Percentiles rank a stretch among this genome's conserved stretches.
Conservation (phyloP, 2,888 invertebrate species). For the Disparrhopalites patrizii region DNA sequence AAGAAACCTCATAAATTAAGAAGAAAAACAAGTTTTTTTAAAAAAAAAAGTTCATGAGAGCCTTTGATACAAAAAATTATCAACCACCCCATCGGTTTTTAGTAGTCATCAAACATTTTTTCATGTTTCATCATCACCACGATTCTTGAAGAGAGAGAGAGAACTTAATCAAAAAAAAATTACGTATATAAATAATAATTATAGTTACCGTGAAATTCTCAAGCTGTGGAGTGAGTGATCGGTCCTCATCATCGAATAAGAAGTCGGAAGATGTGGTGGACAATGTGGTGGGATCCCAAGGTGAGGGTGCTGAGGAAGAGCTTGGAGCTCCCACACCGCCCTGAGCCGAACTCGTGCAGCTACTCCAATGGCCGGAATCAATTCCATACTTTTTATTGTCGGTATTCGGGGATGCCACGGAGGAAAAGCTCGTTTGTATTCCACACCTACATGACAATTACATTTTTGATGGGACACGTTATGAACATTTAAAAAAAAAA, state of each 20-base stretch:
- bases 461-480: conserved; percentile 26
- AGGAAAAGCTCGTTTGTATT: conserved; percentile 48
- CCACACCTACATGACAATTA: conserved; percentile 46
- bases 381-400: conserved; percentile 45
- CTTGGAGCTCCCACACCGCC: conserved; percentile 34
- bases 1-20: not conserved
- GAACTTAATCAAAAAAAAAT: not conserved
- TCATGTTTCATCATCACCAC: not conserved
- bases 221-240: conserved; percentile 48
- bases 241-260: conserved; percentile 47
- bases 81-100: no score
- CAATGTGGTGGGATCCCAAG: conserved; percentile 46
- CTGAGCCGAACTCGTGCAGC: conserved; percentile 46
- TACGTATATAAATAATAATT: no score
- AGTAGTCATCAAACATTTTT: not conserved
- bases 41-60: no score
- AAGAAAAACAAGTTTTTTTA: not conserved
- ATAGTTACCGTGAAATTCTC: conserved; percentile 47
- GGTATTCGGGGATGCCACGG: conserved; percentile 42
- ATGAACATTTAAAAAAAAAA: no score
- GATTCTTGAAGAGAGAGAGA: not conserved
- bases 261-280: conserved; percentile 47
- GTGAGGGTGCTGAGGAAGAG: conserved; percentile 45
- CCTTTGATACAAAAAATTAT: no score
- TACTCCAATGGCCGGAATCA: conserved; percentile 49